Base-by-base conservation (phyloP, 1,140 invertebrate genomes). In the Drosophila insularis region DNA sequence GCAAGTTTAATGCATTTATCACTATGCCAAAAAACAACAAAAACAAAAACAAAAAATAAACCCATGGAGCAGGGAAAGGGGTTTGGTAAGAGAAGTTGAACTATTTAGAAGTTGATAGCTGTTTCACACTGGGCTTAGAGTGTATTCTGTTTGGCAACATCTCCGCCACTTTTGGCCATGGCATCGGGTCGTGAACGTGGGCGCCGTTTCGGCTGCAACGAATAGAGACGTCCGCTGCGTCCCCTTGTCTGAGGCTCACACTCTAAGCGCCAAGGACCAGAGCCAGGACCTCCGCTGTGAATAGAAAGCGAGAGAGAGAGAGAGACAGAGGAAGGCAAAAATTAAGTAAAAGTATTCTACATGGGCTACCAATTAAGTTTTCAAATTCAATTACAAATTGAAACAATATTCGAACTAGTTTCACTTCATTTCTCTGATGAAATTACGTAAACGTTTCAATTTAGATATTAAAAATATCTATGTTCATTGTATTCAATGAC, bases 221-320 rank as follows among this genome's bases (percentile, higher is more conserved):
- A 92, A 71, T 92, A 92, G n/a, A 92, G 74, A 8, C 91, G 87
- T 40, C 87, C 87, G 68, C 87, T 92, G 68, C 91, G 90, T 39
- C 61, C 65, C 17, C 89, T 74, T 53, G 81, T 87, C 50, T 90
- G 90, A 0, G 86, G 78, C 63, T 91, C 80, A 6, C 59, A 65
- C 39, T 76, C 84, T 27, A 77, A 23, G 1, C 77, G 63, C 21
- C 74, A 65, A 21, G 50, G 68, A 40, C 56, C 68, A 60, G 61
- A 58, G 19, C 68, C 67, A 11, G 43, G 43, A 50, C 17, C 43
- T 11, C 43, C 43, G 19, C 80, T 76, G 35, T 4, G 63, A 65
- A 37, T 27, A 27, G 4, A 27, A 23, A 4, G 23, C 13, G 27
- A 17, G 4, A 37, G 19, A 13, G 54, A 64, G 8, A 37, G 32